Conservation (phyloP, 2,888 invertebrate genomes). For the Diaphora mendica region DNA sequence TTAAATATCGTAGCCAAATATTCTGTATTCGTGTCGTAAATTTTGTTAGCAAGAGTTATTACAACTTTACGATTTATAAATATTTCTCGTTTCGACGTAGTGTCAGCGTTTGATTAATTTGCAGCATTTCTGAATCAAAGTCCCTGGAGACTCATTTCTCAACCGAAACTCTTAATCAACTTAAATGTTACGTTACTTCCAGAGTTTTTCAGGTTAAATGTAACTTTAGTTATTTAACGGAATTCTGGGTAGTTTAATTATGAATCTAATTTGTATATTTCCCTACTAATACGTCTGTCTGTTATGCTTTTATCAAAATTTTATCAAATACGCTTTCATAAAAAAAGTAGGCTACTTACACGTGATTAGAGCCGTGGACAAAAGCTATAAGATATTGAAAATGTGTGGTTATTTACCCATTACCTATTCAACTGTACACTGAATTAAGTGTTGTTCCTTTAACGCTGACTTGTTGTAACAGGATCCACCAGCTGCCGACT, state of each 20-base stretch:
- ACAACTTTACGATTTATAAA: conserved; percentile 51
- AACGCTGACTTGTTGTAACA: conserved; percentile 70
- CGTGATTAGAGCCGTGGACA: neutral
- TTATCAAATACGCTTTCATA: no score
- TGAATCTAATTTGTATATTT: neutral
- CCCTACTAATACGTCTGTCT: neutral
- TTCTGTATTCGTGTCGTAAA: conserved; percentile 25
- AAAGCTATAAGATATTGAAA: neutral
- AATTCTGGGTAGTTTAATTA: neutral
- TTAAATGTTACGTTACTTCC: conserved; percentile 4
- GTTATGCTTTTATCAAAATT: neutral
- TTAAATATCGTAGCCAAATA: conserved; percentile 18
- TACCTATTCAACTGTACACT: neutral
- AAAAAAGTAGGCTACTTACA: neutral
- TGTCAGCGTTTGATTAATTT: conserved; percentile 52
- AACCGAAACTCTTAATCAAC: conserved; percentile 6
- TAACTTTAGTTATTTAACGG: neutral
- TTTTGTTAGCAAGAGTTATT: conserved; percentile 39
- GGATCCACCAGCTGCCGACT: conserved; percentile 93
- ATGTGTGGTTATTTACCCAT: neutral
- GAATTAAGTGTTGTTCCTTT: neutral
- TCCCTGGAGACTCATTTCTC: conserved; percentile 15
- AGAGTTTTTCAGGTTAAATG: neutral
- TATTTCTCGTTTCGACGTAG: conserved; percentile 31
- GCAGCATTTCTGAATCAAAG: conserved; percentile 15